Evolutionary conservation across 2,888 invertebrate species (phyloP).

Genomic region (Carterocephalus palaemon): DNA sequence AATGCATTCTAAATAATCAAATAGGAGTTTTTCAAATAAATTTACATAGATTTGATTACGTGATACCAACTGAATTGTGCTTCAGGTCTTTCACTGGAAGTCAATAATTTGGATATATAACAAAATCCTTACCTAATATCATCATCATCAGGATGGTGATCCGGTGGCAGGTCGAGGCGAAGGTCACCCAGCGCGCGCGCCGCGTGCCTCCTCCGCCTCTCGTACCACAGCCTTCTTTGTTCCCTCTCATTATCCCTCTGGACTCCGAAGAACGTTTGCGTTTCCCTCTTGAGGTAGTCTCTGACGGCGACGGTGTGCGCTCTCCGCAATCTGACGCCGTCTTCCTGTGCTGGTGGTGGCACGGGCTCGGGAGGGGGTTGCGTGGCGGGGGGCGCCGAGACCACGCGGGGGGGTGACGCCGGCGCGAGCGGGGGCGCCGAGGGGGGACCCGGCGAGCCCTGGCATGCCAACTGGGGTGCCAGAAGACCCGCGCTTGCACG

Average conservation of each 20-base stretch:
- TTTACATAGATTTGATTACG: too few species aligned
- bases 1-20: too few species aligned
- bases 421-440: slow-evolving; percentile 57
- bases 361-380: slow-evolving; percentile 49
- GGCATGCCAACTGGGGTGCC: slow-evolving; percentile 68
- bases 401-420: slow-evolving; percentile 66
- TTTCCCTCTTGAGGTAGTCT: slow-evolving; percentile 87
- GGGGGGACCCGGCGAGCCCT: slow-evolving; percentile 58
- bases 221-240: slow-evolving; percentile 87
- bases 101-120: background rate
- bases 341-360: slow-evolving; percentile 65
- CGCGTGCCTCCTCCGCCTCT: slow-evolving; percentile 87
- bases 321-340: slow-evolving; percentile 67
- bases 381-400: slow-evolving; percentile 54
- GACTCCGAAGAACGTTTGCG: slow-evolving; percentile 91
- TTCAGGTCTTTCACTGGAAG: too few species aligned
- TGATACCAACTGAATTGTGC: too few species aligned
- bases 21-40: background rate
- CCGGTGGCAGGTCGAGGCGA: slow-evolving; percentile 78
- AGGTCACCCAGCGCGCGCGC: slow-evolving; percentile 83
- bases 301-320: slow-evolving; percentile 68
- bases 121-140: slow-evolving; percentile 65
- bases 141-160: slow-evolving; percentile 80
- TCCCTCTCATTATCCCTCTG: slow-evolving; percentile 87
- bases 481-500: slow-evolving; percentile 68